Evolutionary conservation across 2,888 invertebrate species (phyloP).

Genomic region (Camptogramma bilineatum): DNA sequence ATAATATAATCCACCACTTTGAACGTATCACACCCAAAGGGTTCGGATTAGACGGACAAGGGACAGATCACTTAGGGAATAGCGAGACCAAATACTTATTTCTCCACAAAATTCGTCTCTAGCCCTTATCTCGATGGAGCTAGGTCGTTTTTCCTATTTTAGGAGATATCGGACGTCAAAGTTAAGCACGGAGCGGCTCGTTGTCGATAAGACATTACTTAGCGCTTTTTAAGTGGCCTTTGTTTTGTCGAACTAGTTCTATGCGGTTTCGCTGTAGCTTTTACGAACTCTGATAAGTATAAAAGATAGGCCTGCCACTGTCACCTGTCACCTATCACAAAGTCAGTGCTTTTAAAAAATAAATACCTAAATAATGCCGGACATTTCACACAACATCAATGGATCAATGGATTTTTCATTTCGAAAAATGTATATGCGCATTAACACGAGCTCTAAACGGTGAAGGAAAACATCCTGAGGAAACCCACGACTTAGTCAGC

Average conservation of each 20-base stretch:
- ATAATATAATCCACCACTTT: slow-evolving; percentile 1
- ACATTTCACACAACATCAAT: no score
- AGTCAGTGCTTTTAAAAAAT: no score
- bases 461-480: no score
- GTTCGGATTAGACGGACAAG: background rate
- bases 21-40: background rate
- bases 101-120: background rate
- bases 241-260: background rate
- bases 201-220: slow-evolving; percentile 9
- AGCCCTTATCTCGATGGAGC: background rate
- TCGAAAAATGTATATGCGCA: no score
- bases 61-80: background rate
- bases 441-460: no score
- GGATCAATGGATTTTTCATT: no score
- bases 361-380: no score
- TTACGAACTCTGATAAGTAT: background rate
- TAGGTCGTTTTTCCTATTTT: background rate
- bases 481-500: no score
- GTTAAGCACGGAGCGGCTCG: background rate
- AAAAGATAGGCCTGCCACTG: no score
- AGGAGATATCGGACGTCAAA: no score
- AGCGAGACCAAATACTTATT: background rate
- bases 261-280: background rate
- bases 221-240: slow-evolving; percentile 9
- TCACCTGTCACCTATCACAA: no score